phyloP scores from a whole-genome alignment of 2,113 vertebrate species.

The Calonectris borealis region DNA sequence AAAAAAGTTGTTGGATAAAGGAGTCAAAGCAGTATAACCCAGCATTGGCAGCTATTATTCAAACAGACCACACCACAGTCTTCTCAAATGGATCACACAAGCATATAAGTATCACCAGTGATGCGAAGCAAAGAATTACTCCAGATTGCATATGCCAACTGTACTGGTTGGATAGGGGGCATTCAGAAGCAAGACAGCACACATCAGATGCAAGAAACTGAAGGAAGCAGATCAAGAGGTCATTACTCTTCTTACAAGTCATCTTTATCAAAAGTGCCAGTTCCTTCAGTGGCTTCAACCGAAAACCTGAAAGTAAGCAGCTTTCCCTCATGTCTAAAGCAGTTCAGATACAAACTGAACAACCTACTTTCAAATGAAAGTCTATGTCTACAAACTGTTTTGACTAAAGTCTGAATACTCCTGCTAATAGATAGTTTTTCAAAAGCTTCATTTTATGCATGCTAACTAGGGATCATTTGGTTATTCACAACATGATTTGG shows the following conservation, averaged over 20 bases:
- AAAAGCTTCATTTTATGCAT: background rate
- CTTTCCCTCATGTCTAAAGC: background rate
- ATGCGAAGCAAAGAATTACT: background rate
- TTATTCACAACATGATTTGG: slow-evolving; percentile 38
- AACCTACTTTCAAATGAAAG: background rate
- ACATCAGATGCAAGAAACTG: background rate
- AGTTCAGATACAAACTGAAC: background rate
- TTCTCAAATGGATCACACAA: background rate
- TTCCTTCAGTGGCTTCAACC: background rate
- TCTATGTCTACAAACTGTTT: background rate
- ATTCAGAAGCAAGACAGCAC: background rate
- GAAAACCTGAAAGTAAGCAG: background rate
- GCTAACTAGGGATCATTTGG: slow-evolving; percentile 20
- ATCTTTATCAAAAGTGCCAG: background rate
- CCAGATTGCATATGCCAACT: background rate
- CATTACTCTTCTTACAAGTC: background rate
- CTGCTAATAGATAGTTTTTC: background rate
- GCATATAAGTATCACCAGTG: background rate
- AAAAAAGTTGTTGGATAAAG: background rate
- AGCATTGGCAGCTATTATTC: background rate
- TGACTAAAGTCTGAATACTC: background rate
- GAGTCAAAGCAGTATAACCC: background rate
- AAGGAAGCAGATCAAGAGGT: background rate
- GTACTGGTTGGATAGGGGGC: background rate
- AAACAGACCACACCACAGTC: background rate